Percentiles rank a stretch among this genome's conserved stretches.
Evolutionary conservation across 2,797 vertebrate genomes (phyloP).

Genomic region (Channa striata): DNA sequence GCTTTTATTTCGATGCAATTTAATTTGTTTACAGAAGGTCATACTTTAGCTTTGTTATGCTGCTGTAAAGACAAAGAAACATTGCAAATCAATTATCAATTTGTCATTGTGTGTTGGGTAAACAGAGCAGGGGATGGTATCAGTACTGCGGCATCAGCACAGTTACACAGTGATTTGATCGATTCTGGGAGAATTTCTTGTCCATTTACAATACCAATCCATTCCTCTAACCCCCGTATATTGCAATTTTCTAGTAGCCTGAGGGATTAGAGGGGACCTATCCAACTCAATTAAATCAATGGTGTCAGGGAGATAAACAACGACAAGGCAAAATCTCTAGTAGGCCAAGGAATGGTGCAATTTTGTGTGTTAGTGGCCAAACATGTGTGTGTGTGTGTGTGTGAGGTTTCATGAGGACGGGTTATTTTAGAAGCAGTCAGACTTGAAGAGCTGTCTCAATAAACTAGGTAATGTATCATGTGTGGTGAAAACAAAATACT

Average conservation of each 20-base stretch:
- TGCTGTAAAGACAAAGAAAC: slow-evolving; percentile 3
- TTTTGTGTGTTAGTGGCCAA: slow-evolving; percentile 23
- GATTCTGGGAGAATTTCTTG: slow-evolving; percentile 25
- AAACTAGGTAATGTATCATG: slow-evolving; percentile 12
- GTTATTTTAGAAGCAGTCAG: slow-evolving; percentile 24
- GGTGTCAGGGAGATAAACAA: slow-evolving; percentile 62
- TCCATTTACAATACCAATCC: slow-evolving; percentile 40
- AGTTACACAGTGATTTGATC: slow-evolving; percentile 21
- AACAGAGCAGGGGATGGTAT: not conserved
- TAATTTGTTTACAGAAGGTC: not conserved
- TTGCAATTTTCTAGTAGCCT: slow-evolving; percentile 58
- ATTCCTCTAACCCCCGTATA: slow-evolving; percentile 18
- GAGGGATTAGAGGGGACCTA: slow-evolving; percentile 49
- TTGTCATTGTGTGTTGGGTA: slow-evolving; percentile 26
- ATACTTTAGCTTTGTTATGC: not conserved
- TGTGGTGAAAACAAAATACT: slow-evolving; percentile 50
- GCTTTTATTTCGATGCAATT: not conserved
- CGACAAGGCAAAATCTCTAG: slow-evolving; percentile 57
- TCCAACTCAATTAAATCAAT: slow-evolving; percentile 75
- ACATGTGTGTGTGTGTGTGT: slow-evolving; percentile 6
- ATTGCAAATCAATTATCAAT: slow-evolving; percentile 4
- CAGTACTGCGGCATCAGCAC: slow-evolving; percentile 26
- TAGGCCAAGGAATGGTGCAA: slow-evolving; percentile 33
- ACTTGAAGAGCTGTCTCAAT: slow-evolving; percentile 39
- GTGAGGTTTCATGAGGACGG: not conserved